Evolutionary conservation across 2,797 vertebrate species (phyloP), one percentile per base, ranked within the genome.

Genomic region (Acanthopagrus latus): DNA sequence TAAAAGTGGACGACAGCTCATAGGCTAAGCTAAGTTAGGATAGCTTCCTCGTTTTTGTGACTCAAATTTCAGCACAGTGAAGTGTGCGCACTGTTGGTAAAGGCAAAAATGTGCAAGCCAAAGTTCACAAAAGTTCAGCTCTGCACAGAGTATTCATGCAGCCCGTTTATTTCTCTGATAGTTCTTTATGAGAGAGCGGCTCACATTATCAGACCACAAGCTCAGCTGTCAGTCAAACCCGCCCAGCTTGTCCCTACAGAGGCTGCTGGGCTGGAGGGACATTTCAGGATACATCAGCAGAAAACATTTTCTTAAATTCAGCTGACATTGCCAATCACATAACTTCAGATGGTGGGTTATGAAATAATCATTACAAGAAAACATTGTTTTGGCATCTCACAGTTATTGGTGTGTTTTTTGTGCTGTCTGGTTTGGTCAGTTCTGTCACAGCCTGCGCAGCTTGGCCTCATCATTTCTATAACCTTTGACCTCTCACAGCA

Each of bases 391-490:
- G 7, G 33, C 33, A 38, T 38, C 33, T 38, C 33, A 8, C 33
- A 44, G 20, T 20, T 46, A 33, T 52, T 52, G 8, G 23, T 11
- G 47, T 54, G 17, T 27, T 70, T 50, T 63, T 17, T 44, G 33
- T 62, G 23, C 14, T 20, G 23, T 23, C 25, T 50, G 29, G 52
- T 46, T 50, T 27, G 51, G 20, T 64, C 57, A 57, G 46, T 64
- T 41, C 33, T 41, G 51, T 74, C 55, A 68, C 57, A 65, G 55
- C 48, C 58, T 13, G 47, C 56, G 12, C 25, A 74, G 41, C 46
- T 65, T 64, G 63, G 70, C 54, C 79, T 83, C 78, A 81, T 87
- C 76, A 80, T 87, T 91, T 89, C 62, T 38, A 52, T 83, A 71
- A 82, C 86, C 67, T 88, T 82, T 80, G 50, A 88, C 85, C 63